These are phyloP conservation scores for Bufo bufo DNA, from an alignment of 2,113 vertebrate species.

Conservation along the genomic window DNA sequence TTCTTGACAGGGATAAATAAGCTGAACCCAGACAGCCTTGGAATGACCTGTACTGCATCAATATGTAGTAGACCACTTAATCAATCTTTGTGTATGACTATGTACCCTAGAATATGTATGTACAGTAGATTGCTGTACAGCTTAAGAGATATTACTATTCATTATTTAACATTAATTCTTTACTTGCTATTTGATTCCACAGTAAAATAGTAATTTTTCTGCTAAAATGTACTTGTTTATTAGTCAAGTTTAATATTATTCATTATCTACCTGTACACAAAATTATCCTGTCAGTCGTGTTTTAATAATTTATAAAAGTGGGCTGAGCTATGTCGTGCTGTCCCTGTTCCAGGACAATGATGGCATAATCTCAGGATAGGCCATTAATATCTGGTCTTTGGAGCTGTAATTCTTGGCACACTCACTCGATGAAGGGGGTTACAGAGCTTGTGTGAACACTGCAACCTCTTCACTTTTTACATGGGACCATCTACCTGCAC, in stretches of 20 bases:
- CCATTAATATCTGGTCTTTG: too few species aligned
- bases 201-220: not conserved
- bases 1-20: conserved; percentile 49
- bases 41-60: conserved; percentile 44
- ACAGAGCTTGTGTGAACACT: too few species aligned
- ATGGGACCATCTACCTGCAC: too few species aligned
- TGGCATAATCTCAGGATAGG: too few species aligned
- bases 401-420: too few species aligned
- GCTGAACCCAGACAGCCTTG: conserved; percentile 32
- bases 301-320: too few species aligned
- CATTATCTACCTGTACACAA: not conserved
- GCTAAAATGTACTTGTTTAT: not conserved
- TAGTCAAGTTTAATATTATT: not conserved
- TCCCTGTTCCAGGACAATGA: too few species aligned
- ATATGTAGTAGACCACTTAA: conserved; percentile 25
- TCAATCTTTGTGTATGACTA: conserved; percentile 16
- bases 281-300: too few species aligned
- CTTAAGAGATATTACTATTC: not conserved
- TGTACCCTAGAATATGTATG: conserved; percentile 6
- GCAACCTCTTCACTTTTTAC: too few species aligned
- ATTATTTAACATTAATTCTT: not conserved
- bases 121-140: not conserved
- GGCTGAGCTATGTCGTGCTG: too few species aligned
- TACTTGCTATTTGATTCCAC: not conserved
- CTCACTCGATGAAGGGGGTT: too few species aligned